phyloP scores from a whole-genome alignment of 2,113 vertebrate species.

The Rhinichthys klamathensis region DNA sequence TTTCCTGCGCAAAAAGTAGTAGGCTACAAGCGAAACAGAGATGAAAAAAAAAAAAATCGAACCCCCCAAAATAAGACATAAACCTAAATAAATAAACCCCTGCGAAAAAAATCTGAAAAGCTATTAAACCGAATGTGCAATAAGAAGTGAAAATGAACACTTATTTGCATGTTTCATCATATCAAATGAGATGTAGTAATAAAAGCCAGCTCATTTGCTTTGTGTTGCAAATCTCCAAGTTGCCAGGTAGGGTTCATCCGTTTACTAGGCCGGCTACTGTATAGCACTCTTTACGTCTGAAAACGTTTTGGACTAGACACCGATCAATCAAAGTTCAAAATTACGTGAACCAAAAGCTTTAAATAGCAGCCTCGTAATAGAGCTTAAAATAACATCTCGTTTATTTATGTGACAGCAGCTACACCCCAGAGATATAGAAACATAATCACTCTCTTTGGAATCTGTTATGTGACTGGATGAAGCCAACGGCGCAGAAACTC shows the following conservation, averaged over 20 bases:
- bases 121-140: background rate
- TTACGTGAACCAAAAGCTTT: constrained; percentile 69
- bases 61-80: background rate
- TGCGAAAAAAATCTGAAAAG: background rate
- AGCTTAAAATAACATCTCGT: constrained; percentile 75
- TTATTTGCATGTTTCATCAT: constrained; percentile 26
- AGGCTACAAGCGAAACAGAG: background rate
- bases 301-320: background rate
- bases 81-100: background rate
- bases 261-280: background rate
- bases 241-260: background rate
- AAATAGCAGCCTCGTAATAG: constrained; percentile 75
- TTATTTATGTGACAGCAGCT: constrained; percentile 77
- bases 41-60: background rate
- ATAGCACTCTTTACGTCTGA: background rate
- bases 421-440: constrained; percentile 66
- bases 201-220: background rate
- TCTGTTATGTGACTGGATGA: constrained; percentile 49
- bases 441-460: constrained; percentile 36
- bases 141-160: background rate
- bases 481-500: background rate
- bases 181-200: constrained; percentile 21
- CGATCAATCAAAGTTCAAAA: constrained; percentile 20
- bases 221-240: constrained; percentile 13
- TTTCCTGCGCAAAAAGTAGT: background rate